Evolutionary conservation across 2,113 vertebrate genomes (phyloP).

Genomic region (Chloebia gouldiae): DNA sequence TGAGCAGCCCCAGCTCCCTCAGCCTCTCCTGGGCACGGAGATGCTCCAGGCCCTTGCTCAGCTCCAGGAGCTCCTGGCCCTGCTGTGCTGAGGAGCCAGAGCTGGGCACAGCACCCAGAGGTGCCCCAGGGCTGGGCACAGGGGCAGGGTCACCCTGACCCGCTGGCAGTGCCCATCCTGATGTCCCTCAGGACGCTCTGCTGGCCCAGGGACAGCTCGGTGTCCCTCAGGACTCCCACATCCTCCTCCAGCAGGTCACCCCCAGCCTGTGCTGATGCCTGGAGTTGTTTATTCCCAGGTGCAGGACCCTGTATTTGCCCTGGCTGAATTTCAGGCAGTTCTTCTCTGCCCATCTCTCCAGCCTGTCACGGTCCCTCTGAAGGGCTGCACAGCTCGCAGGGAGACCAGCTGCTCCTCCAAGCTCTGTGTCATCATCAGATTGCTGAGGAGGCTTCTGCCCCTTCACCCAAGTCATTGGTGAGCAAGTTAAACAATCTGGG

Average conservation of each 20-base stretch:
- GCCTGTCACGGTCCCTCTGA: fast-evolving
- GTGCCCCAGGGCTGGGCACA: not conserved
- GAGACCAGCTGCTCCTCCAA: not conserved
- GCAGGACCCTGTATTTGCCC: not conserved
- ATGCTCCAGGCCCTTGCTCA: not conserved
- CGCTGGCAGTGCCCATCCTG: not conserved
- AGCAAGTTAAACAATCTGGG: not conserved
- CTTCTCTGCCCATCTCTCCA: not conserved
- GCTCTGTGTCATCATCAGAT: not conserved
- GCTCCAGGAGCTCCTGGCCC: not conserved
- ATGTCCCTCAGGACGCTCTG: not conserved
- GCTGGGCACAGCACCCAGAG: not conserved
- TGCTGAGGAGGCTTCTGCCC: not conserved
- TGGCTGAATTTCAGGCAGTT: not conserved
- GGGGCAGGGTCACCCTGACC: not conserved
- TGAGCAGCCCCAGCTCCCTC: not conserved
- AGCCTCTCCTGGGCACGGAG: not conserved
- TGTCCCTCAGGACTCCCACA: not conserved
- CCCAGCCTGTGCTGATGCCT: not conserved
- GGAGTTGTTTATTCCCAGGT: not conserved
- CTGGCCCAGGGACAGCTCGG: not conserved
- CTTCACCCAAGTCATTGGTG: not conserved
- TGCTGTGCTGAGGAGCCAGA: not conserved
- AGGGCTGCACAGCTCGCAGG: not conserved
- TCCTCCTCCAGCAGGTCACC: not conserved